Base-by-base conservation (phyloP, 35 echinoderm and acorn worm genomes). In the Heliocidaris erythrogramma region DNA sequence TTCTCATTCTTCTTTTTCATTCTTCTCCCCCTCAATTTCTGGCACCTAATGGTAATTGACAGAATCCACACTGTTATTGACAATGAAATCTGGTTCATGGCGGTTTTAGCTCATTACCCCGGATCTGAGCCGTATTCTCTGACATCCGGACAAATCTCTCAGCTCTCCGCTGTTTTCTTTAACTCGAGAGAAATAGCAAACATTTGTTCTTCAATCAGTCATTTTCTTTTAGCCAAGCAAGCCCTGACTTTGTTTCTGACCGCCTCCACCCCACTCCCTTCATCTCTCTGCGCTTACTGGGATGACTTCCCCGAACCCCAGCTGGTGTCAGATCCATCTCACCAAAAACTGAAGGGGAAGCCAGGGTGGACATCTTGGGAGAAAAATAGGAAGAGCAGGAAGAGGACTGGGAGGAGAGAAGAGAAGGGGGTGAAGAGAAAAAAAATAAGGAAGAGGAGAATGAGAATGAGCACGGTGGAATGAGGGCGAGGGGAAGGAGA, bases 131-230 rank as follows among this genome's bases (percentile, higher is more conserved):
- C 52, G 14, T 56, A 56, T 56, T 13, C 52, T 56, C 18, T 78
- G 65, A 78, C 65, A 78, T 78, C 65, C 65, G 65, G 65, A 78
- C 27, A 78, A 78, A 78, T 78, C 65, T 78, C 65, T 78, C 65
- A 78, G 65, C 65, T 78, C 65, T 78, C 7, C 65, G 27, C 65
- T 78, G 65, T 78, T 78, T 78, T 48, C 87, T 89, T 89, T 48
- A 5, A 47, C 87, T 89, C 87, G 87, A 89, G 32, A 89, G 87
- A 89, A 89, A 32, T 89, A 48, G 87, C 87, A 89, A 89, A 89
- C 87, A 89, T 89, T 89, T 89, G 87, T 89, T 47, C 87, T 89
- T 48, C 87, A 48, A 89, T 89, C 87, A 89, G 87, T 89, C 87
- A 78, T 78, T 78, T 71, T 78, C 65, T 78, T 78, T n/a, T 21